Evolutionary conservation across 2,113 vertebrate species (phyloP).

Genomic region (Otus sunia): DNA sequence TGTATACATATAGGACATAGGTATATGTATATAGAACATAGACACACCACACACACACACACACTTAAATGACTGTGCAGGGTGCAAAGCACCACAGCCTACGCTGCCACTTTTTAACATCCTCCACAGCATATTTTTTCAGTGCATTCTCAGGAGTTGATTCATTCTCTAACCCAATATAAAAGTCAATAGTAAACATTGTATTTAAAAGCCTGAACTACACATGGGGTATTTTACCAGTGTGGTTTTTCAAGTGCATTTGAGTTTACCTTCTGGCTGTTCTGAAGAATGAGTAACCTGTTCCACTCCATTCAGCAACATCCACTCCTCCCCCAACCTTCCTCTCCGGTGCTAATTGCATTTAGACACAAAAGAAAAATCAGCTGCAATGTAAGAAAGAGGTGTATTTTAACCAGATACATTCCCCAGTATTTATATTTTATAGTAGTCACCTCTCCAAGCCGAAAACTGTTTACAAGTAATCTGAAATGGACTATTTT

Average conservation of each 20-base stretch:
- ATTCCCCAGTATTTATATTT: neutral
- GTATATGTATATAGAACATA: neutral
- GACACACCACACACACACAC: neutral
- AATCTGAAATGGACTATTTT: neutral
- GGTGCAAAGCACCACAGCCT: neutral
- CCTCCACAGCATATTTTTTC: neutral
- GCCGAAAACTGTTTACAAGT: neutral
- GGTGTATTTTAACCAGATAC: neutral
- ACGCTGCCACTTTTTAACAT: neutral
- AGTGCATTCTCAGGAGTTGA: neutral
- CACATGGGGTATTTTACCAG: neutral
- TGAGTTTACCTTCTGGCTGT: constrained; percentile 21
- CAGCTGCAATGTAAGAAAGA: neutral
- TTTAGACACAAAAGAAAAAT: neutral
- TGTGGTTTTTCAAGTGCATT: neutral
- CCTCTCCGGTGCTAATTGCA: neutral
- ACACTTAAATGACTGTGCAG: neutral
- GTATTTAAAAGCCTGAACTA: neutral
- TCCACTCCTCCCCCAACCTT: neutral
- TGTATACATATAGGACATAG: neutral
- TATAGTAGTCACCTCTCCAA: neutral
- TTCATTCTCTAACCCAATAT: neutral
- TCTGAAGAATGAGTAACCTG: constrained; percentile 7
- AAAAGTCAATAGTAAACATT: constrained; percentile 3
- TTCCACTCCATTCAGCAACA: neutral